phyloP scores from a whole-genome alignment of 2,888 invertebrate genomes.

The Polylopha cassiicola region DNA sequence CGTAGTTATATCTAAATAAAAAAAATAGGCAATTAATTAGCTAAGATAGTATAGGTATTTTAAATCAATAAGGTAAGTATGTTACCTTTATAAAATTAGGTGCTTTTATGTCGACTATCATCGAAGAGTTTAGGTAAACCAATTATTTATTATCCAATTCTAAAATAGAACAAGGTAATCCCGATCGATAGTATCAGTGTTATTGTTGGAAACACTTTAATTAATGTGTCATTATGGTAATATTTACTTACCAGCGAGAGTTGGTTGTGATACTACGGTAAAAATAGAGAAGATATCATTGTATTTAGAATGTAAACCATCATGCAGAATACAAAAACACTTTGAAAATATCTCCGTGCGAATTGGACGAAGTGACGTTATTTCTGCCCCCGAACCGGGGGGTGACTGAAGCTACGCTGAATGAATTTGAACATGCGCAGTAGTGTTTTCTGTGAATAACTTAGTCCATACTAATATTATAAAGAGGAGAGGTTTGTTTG shows the following conservation, averaged over 20 bases:
- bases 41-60: too few species aligned
- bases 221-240: constrained; percentile 21
- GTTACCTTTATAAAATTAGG: too few species aligned
- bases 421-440: constrained; percentile 49
- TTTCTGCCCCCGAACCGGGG: constrained; percentile 31
- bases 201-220: constrained; percentile 18
- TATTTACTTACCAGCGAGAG: too few species aligned
- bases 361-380: constrained; percentile 13
- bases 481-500: too few species aligned
- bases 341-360: neutral
- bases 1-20: neutral
- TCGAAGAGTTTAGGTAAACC: too few species aligned
- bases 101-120: too few species aligned
- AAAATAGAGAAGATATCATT: too few species aligned
- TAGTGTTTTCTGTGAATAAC: neutral
- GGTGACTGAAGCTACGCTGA: constrained; percentile 41
- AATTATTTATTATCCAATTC: too few species aligned
- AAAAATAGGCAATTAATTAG: neutral
- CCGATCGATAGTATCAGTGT: constrained; percentile 27
- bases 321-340: constrained; percentile 8
- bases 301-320: too few species aligned
- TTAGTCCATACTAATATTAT: too few species aligned
- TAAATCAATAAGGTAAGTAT: neutral
- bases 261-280: too few species aligned
- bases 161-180: constrained; percentile 24